Conservation (phyloP, 2,113 vertebrate species). For the Gambusia affinis region DNA sequence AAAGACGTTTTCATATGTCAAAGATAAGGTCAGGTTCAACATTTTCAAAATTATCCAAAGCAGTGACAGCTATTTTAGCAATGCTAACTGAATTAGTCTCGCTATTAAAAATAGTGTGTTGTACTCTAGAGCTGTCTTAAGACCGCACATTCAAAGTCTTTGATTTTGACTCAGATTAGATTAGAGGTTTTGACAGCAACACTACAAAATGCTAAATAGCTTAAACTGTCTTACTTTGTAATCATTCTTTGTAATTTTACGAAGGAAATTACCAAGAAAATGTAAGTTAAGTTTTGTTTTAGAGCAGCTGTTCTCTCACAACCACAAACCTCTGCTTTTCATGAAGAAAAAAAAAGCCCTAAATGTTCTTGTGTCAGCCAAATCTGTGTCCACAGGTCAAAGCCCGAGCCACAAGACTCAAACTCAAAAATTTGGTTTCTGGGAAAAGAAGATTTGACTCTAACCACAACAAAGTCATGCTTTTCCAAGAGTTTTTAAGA, state of each 20-base stretch:
- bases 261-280: no score
- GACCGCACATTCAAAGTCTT: no score
- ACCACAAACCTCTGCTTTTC: background rate
- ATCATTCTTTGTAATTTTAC: no score
- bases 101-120: no score
- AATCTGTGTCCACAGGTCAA: background rate
- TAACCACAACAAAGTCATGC: background rate
- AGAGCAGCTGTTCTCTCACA: background rate
- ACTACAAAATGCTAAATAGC: no score
- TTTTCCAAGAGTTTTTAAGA: background rate
- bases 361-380: background rate
- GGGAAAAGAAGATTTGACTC: background rate
- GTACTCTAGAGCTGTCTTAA: no score
- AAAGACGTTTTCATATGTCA: background rate
- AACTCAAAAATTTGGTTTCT: background rate
- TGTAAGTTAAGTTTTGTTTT: background rate
- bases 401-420: background rate
- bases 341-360: background rate
- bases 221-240: no score
- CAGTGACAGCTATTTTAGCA: background rate
- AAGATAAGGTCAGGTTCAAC: background rate
- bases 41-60: background rate
- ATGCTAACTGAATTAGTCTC: background rate
- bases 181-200: no score
- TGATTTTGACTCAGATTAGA: no score